Evolutionary conservation across 2,797 vertebrate genomes (phyloP), one percentile per base, ranked within the genome.

Genomic region (Columba guinea): DNA sequence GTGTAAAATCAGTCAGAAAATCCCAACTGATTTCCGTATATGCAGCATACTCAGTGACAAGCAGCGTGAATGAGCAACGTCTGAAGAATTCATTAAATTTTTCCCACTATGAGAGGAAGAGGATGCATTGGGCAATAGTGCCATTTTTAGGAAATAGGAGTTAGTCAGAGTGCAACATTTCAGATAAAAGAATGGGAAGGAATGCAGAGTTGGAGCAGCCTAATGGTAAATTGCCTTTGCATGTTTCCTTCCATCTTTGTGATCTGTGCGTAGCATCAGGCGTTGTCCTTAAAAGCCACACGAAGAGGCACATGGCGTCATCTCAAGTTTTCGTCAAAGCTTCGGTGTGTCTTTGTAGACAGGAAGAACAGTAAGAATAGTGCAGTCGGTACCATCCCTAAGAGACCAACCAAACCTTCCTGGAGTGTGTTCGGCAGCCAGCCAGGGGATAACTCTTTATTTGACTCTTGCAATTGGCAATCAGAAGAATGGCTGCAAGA

Each of bases 351-450:
- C n/a, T 87, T 75, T 74, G 71, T 59, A 68, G 89, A 46, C 91
- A 94, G 96, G 96, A 97, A 96, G 58, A 37, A 9, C 5, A 6
- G 26, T 55, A 35, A 77, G 94, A 96, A 48, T 49, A 83, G 34
- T 5, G 67, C 35, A 48, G 79, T 32, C 1, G 22, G 46, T 71
- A 79, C 81, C 92, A 91, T 94, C 89, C 80, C 68, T 32, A 51
- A 13, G 81, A 87, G 87, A 77, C 46, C 15, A 70, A 37, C 53
- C 64, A 28, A 76, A 24, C 26, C n/a, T 53, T 93, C 51, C 67
- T 65, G 63, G 49, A 63, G 13, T 16, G 23, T 48, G 41, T 44
- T 46, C 13, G 30, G 41, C 82, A 68, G 52, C 35, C 63, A 79
- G 30, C 49, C 4, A 9, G 32, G 74, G 52, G 39, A 7, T 56